phyloP scores from a whole-genome alignment of 2,113 vertebrate genomes.

The Gracilinanus agilis region DNA sequence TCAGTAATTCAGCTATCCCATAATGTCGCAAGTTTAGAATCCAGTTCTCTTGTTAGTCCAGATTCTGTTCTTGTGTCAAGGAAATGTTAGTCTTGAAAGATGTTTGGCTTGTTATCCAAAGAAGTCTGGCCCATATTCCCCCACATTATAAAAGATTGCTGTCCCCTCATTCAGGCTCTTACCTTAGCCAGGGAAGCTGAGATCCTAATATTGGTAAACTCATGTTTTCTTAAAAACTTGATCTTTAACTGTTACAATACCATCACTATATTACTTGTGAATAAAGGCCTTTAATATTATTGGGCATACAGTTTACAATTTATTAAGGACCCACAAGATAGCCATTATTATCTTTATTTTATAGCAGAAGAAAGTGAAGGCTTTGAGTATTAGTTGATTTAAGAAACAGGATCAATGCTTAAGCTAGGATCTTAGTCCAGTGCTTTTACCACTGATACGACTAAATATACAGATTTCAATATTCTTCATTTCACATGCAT shows the following conservation, averaged over 20 bases:
- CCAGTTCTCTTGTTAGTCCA: background rate
- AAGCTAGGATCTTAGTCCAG: background rate
- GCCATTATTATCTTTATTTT: background rate
- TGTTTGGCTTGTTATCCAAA: background rate
- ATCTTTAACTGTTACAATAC: background rate
- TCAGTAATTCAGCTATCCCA: background rate
- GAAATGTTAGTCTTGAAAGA: background rate
- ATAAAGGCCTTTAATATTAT: background rate
- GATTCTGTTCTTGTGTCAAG: background rate
- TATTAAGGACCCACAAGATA: background rate
- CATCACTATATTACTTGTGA: background rate
- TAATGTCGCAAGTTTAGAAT: background rate
- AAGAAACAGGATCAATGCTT: background rate
- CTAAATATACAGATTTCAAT: too few species aligned
- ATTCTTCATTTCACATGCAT: too few species aligned
- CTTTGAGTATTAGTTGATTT: background rate
- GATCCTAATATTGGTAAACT: background rate
- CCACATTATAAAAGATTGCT: background rate
- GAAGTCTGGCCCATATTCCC: background rate
- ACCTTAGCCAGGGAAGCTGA: background rate
- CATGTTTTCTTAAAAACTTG: background rate
- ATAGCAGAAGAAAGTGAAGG: background rate
- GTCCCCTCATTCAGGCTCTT: background rate
- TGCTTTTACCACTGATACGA: background rate
- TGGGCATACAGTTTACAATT: background rate